These are phyloP conservation scores for Drosophila rufa DNA, from an alignment of 1,140 invertebrate species.

Conservation along the genomic window DNA sequence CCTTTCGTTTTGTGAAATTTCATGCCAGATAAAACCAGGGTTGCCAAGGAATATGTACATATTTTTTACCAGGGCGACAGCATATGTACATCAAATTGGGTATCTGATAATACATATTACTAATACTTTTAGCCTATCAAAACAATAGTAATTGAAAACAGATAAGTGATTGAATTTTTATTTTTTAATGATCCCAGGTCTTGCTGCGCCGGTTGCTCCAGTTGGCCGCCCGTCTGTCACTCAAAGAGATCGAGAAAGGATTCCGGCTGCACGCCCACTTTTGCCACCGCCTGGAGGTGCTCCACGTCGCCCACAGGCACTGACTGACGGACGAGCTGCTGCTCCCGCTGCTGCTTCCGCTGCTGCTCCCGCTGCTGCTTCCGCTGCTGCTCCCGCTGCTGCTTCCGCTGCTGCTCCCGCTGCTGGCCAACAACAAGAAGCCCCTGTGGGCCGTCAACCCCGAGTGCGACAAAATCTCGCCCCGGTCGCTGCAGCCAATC, in stretches of 20 bases:
- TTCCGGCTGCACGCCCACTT: conserved; percentile 85
- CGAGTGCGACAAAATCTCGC: conserved; percentile 86
- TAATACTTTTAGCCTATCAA: no score
- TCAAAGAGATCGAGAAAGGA: conserved; percentile 84
- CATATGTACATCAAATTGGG: no score
- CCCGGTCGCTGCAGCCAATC: conserved; percentile 86
- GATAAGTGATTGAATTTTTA: no score
- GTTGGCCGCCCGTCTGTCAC: conserved; percentile 85
- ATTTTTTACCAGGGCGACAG: no score
- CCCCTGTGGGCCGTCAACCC: conserved; percentile 86
- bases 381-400: no score
- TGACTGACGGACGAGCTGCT: conserved; percentile 86
- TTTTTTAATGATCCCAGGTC: no score
- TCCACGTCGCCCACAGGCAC: conserved; percentile 86
- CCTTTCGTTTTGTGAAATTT: no score
- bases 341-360: conserved; percentile 84
- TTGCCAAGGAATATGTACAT: no score
- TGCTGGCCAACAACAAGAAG: conserved; percentile 82
- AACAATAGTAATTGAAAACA: no score
- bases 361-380: no score
- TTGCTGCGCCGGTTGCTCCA: conserved; percentile 31
- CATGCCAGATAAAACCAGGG: no score
- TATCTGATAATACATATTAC: no score
- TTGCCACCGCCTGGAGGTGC: conserved; percentile 85
- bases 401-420: conserved; percentile 64